Conservation (phyloP, 2,797 vertebrate species). For the Protonibea diacanthus region DNA sequence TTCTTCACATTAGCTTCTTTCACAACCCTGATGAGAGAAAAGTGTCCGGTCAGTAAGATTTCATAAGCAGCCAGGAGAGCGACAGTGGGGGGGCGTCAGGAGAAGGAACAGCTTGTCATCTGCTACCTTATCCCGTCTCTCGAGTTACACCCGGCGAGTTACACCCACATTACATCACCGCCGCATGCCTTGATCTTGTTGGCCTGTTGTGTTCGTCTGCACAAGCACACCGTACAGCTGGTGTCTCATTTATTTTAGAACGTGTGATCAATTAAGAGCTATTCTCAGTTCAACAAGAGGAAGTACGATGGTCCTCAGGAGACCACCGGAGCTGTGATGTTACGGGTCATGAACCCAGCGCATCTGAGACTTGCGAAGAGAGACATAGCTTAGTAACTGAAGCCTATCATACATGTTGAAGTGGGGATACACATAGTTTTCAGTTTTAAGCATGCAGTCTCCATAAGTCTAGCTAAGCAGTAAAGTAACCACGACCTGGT, state of each 20-base stretch:
- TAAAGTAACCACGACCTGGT: no score
- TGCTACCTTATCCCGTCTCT: constrained; percentile 8
- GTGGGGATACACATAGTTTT: not conserved
- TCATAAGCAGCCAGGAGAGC: not conserved
- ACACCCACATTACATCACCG: constrained; percentile 50
- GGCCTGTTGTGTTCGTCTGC: constrained; percentile 3
- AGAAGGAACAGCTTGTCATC: constrained; percentile 30
- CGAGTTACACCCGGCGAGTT: constrained; percentile 12
- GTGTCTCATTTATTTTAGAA: constrained; percentile 14
- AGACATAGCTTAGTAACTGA: no score
- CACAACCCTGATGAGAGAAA: not conserved
- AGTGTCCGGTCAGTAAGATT: not conserved
- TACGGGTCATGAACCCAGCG: not conserved
- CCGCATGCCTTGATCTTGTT: constrained; percentile 8
- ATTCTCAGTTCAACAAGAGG: not conserved
- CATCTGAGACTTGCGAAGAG: no score
- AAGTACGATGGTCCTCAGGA: not conserved
- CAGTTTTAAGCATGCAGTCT: no score
- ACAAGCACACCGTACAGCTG: not conserved
- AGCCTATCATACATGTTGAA: no score
- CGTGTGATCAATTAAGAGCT: not conserved
- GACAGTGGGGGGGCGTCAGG: not conserved
- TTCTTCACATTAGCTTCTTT: not conserved
- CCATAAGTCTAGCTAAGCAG: no score
- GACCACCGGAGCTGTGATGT: not conserved